Conservation (phyloP, 2,888 invertebrate species). For the Leptogaster cylindrica region DNA sequence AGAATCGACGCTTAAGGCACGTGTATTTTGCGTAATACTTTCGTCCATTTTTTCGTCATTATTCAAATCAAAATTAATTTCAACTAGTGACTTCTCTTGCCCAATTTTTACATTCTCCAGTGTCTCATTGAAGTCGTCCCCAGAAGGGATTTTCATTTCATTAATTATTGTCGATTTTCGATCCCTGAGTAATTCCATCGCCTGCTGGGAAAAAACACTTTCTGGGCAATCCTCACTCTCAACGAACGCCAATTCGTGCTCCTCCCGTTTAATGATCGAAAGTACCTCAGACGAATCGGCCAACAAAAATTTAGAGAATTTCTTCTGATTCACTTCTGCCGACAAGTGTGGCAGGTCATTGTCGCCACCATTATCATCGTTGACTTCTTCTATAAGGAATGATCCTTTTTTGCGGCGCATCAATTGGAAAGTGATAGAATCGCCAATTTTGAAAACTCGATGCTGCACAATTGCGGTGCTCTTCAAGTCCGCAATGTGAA, state of each 20-base stretch:
- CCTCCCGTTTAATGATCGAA: conserved; percentile 77
- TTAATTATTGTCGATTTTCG: conserved; percentile 53
- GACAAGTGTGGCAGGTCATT: conserved; percentile 62
- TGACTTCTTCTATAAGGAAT: conserved; percentile 56
- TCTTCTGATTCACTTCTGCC: conserved; percentile 59
- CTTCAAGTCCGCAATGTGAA: conserved; percentile 83
- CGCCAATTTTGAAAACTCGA: conserved; percentile 64
- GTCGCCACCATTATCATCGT: conserved; percentile 53
- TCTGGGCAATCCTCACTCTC: conserved; percentile 81
- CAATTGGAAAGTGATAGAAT: conserved; percentile 76
- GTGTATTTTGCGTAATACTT: background rate
- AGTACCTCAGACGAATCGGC: conserved; percentile 73
- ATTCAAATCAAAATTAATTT: conserved; percentile 3
- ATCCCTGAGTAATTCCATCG: conserved; percentile 70
- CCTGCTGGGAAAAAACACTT: conserved; percentile 84
- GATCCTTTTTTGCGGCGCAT: conserved; percentile 83
- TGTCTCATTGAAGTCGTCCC: too few relatives aligned
- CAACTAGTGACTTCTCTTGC: background rate
- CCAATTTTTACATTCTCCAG: too few relatives aligned
- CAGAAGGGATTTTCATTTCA: conserved; percentile 7
- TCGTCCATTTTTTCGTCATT: background rate
- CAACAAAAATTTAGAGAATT: conserved; percentile 76
- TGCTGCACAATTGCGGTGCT: conserved; percentile 66
- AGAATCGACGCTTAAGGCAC: background rate
- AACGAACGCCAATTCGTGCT: conserved; percentile 69